Evolutionary conservation across 2,888 invertebrate genomes (phyloP).

Genomic region (Lithophane socia): DNA sequence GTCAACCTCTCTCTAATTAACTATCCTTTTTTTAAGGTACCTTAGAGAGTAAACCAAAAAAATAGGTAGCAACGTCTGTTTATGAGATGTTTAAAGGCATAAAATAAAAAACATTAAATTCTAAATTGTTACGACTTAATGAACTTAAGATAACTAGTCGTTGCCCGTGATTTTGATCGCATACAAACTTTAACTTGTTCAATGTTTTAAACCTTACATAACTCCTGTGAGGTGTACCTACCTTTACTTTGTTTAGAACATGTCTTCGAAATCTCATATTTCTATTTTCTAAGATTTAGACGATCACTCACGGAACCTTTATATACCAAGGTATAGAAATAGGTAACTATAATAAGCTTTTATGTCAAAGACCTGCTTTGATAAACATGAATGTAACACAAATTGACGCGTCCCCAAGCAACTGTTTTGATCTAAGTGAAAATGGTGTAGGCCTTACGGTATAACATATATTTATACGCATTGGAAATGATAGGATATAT

Average conservation of each 20-base stretch:
- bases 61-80: no score
- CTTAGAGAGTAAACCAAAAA: neutral
- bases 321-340: neutral
- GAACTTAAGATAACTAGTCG: no score
- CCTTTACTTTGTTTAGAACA: neutral
- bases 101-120: neutral
- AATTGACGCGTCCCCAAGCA: slow-evolving; percentile 1
- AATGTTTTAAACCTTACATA: no score
- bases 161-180: neutral
- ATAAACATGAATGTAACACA: slow-evolving; percentile 14
- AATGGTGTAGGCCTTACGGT: neutral
- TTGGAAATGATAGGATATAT: neutral
- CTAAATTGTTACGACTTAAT: neutral
- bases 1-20: neutral
- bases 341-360: neutral
- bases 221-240: neutral
- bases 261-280: neutral
- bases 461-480: neutral
- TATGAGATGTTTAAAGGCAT: neutral
- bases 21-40: neutral
- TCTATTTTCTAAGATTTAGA: neutral
- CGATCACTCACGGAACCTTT: neutral
- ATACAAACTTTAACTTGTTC: no score
- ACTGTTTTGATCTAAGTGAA: slow-evolving; percentile 1
- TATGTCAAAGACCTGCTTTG: slow-evolving; percentile 19